Evolutionary conservation across 2,797 vertebrate species (phyloP).

Genomic region (Peromyscus aztecus): DNA sequence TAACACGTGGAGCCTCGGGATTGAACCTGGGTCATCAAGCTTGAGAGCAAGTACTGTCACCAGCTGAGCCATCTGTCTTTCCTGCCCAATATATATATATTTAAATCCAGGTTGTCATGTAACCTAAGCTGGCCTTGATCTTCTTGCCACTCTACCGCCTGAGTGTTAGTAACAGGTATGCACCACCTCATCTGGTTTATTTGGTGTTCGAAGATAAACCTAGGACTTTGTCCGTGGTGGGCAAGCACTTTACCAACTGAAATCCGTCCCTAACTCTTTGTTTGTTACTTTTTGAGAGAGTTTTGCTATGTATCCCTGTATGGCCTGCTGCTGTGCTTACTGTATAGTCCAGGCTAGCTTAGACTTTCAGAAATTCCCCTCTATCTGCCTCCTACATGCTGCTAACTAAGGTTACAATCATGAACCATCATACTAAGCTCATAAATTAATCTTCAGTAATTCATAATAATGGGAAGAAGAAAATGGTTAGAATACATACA

Average conservation of each 20-base stretch:
- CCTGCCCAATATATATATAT: background rate
- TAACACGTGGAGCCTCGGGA: background rate
- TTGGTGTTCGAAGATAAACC: background rate
- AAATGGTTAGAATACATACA: background rate
- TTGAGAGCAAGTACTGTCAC: background rate
- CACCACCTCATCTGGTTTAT: background rate
- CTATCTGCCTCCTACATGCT: background rate
- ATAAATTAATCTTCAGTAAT: background rate
- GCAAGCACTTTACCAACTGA: background rate
- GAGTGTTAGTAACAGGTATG: background rate
- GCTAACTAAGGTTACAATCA: background rate
- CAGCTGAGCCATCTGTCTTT: background rate
- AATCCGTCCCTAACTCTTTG: background rate
- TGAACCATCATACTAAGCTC: background rate
- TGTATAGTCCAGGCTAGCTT: background rate
- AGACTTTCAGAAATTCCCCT: background rate
- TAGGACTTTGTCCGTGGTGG: background rate
- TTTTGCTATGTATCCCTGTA: background rate
- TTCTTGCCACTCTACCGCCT: background rate
- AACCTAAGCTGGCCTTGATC: background rate
- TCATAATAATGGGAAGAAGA: background rate
- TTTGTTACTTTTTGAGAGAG: background rate
- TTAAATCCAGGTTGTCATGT: no score
- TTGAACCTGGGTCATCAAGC: background rate
- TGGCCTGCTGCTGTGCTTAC: background rate